phyloP scores from a whole-genome alignment of 2,113 vertebrate genomes.

The Alligator mississippiensis region DNA sequence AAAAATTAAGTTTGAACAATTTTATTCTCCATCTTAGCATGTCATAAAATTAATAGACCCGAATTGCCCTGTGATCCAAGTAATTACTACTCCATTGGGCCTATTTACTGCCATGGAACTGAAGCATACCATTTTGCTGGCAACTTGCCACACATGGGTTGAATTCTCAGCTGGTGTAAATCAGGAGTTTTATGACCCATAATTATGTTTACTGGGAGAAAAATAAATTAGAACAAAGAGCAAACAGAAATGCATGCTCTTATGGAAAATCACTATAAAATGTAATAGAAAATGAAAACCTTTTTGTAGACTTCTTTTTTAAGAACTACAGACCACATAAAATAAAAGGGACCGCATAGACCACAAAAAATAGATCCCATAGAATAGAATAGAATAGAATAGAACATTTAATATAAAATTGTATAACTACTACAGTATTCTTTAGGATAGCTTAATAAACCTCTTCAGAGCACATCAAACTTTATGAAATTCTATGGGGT shows the following conservation, averaged over 20 bases:
- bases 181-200: slow-evolving; percentile 2
- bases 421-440: background rate
- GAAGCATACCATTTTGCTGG: slow-evolving; percentile 33
- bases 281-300: background rate
- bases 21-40: slow-evolving; percentile 8
- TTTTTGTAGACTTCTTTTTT: background rate
- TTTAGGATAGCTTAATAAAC: background rate
- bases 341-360: too few relatives aligned
- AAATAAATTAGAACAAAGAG: background rate
- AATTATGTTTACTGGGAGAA: slow-evolving; percentile 15
- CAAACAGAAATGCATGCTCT: background rate
- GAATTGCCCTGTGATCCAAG: slow-evolving; percentile 19
- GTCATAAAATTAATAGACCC: slow-evolving; percentile 32
- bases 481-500: background rate
- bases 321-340: background rate
- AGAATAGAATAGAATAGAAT: too few relatives aligned
- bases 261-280: background rate
- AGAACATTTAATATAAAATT: background rate
- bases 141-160: slow-evolving; percentile 4
- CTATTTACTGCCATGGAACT: slow-evolving; percentile 35
- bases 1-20: background rate
- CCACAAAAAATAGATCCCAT: too few relatives aligned
- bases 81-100: slow-evolving; percentile 49
- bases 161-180: background rate
- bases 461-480: background rate